Evolutionary conservation across 1,140 invertebrate species (phyloP).

Genomic region (Mactra quadrangularis): DNA sequence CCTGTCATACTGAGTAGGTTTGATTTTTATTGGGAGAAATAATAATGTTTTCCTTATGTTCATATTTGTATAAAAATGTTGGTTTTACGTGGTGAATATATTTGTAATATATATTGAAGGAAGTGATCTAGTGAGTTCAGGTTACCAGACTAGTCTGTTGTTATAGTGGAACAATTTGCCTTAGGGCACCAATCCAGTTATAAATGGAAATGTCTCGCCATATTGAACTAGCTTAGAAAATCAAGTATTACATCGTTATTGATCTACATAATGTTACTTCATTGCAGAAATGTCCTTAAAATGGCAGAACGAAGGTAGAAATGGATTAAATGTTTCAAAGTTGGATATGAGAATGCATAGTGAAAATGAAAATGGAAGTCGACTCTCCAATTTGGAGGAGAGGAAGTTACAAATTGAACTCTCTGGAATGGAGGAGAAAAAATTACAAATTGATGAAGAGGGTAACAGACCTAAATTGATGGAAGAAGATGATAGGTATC

Average conservation of each 20-base stretch:
- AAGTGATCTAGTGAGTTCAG: too few relatives aligned
- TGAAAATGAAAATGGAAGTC: slow-evolving; percentile 41
- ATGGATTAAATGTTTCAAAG: slow-evolving; percentile 53
- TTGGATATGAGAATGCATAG: slow-evolving; percentile 46
- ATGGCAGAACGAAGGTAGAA: slow-evolving; percentile 45
- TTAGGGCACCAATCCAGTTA: slow-evolving; percentile 37
- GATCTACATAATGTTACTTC: slow-evolving; percentile 37
- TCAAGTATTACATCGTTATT: slow-evolving; percentile 53
- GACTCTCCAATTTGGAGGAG: slow-evolving; percentile 35
- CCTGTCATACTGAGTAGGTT: too few relatives aligned
- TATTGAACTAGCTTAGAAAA: slow-evolving; percentile 48
- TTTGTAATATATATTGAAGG: too few relatives aligned
- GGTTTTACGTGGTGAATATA: too few relatives aligned
- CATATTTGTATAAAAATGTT: too few relatives aligned
- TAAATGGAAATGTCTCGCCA: slow-evolving; percentile 48
- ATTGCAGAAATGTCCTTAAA: slow-evolving; percentile 56
- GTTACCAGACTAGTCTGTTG: neutral
- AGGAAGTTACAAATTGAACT: slow-evolving; percentile 44
- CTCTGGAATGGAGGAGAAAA: slow-evolving; percentile 51
- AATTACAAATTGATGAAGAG: slow-evolving; percentile 60
- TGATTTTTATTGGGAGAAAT: too few relatives aligned
- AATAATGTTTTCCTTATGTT: too few relatives aligned
- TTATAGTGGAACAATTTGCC: slow-evolving; percentile 2
- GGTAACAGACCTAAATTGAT: slow-evolving; percentile 46
- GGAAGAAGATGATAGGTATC: slow-evolving; percentile 55